Evolutionary conservation across 2,888 invertebrate genomes (phyloP).

Genomic region (Lottia scabra): DNA sequence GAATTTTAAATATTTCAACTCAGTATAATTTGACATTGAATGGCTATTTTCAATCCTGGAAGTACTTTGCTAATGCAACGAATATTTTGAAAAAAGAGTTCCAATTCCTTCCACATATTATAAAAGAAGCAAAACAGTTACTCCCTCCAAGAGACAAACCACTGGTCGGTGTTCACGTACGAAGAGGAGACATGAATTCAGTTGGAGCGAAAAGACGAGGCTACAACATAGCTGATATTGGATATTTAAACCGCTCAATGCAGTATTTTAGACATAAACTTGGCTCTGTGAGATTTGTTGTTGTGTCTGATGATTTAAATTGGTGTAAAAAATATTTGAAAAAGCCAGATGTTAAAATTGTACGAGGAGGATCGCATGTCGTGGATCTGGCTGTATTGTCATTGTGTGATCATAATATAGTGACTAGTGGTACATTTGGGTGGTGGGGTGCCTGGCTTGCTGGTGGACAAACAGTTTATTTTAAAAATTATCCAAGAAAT

Average conservation of each 20-base stretch:
- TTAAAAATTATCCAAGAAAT: conserved; percentile 34
- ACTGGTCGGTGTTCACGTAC: conserved; percentile 41
- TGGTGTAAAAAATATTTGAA: conserved; percentile 38
- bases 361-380: conserved; percentile 20
- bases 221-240: conserved; percentile 37
- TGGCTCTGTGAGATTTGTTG: conserved; percentile 34
- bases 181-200: conserved; percentile 41
- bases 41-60: conserved; percentile 52
- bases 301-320: conserved; percentile 39
- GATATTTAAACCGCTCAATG: conserved; percentile 38
- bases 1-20: conserved; percentile 24
- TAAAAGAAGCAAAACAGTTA: conserved; percentile 22
- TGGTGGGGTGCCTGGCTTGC: conserved; percentile 63
- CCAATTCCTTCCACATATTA: conserved; percentile 30
- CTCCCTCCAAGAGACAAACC: conserved; percentile 18
- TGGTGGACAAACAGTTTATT: conserved; percentile 50
- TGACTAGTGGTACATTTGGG: conserved; percentile 61
- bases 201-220: conserved; percentile 26
- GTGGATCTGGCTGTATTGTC: conserved; percentile 44
- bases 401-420: conserved; percentile 69
- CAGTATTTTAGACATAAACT: conserved; percentile 35
- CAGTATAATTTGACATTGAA: conserved; percentile 39
- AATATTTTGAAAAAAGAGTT: conserved; percentile 32
- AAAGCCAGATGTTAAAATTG: conserved; percentile 26
- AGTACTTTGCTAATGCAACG: conserved; percentile 38